Evolutionary conservation across 64 coral and sea anemone species (phyloP).

Genomic region (Actinia equina): DNA sequence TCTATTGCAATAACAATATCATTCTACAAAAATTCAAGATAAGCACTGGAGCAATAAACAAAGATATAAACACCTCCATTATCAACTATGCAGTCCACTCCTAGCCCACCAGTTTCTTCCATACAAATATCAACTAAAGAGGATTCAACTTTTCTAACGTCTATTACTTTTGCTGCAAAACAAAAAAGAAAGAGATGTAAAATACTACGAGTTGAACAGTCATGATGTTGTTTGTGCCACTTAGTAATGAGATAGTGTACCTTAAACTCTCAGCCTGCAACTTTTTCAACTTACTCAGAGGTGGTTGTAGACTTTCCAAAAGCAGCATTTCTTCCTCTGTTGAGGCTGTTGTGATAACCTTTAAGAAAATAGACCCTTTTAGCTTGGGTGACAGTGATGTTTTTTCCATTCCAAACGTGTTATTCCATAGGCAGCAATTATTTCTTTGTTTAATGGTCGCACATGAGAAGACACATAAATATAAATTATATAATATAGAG

Average conservation of each 20-base stretch:
- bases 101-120: constrained; percentile 92
- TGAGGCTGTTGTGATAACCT: constrained; percentile 83
- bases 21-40: too few relatives aligned
- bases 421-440: too few relatives aligned
- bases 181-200: background rate
- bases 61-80: constrained; percentile 69
- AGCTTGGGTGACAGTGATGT: too few relatives aligned
- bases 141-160: constrained; percentile 69
- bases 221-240: too few relatives aligned
- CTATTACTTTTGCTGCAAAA: constrained; percentile 74
- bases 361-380: background rate
- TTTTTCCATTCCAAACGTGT: too few relatives aligned
- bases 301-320: constrained; percentile 73
- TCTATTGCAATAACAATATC: too few relatives aligned
- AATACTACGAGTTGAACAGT: too few relatives aligned
- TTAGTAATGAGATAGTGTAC: too few relatives aligned
- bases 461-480: too few relatives aligned
- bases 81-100: constrained; percentile 94
- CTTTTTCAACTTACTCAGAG: constrained; percentile 50
- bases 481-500: too few relatives aligned
- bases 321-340: constrained; percentile 86
- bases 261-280: background rate
- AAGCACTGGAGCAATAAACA: background rate
- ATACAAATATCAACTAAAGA: constrained; percentile 75
- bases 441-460: too few relatives aligned